Evolutionary conservation across 2,888 invertebrate genomes (phyloP), one percentile per base, ranked within the genome.

Genomic region (Diogma glabrata): DNA sequence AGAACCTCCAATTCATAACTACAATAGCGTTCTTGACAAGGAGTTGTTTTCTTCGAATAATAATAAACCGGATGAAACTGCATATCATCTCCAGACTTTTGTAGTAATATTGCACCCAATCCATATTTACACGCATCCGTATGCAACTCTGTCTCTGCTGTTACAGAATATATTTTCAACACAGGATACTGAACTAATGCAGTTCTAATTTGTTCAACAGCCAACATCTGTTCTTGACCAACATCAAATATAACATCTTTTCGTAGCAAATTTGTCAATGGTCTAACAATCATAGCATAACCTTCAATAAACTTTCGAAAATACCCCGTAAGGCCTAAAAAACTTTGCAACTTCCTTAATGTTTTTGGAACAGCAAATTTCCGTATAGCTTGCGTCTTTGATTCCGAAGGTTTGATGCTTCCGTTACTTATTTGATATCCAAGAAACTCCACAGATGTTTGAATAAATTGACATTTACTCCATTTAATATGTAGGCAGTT

Each of bases 271-370:
- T 67, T 63, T 4, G 61, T 60, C 40, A 64, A 51, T 33, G 62
- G 64, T 51, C 58, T 62, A 1, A 65, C 65, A n/a, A 62, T 59
- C 5, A 56, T 47, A 1, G 64, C 55, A 53, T 63, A 66, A n/a
- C 54, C 51, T 8, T 51, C 52, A 12, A 67, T 59, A 53, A 64
- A 67, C 45, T 65, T 65, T 19, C 63, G 38, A 50, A 65, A 67
- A 56, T 64, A 64, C 20, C 61, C 61, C 0, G 63, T 61, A 6
- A 67, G 47, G 4, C 64, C 63, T n/a, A n/a, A n/a, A n/a, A n/a
- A n/a, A n/a, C n/a, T n/a, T n/a, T n/a, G n/a, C n/a, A n/a, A n/a
- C n/a, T n/a, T n/a, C n/a, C n/a, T n/a, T n/a, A n/a, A n/a, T n/a
- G n/a, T n/a, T n/a, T n/a, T n/a, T n/a, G n/a, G n/a, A n/a, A n/a